Percentiles rank a stretch among this genome's conserved stretches.
phyloP scores from a whole-genome alignment of 2,113 vertebrate species.

The Sinocyclocheilus grahami region DNA sequence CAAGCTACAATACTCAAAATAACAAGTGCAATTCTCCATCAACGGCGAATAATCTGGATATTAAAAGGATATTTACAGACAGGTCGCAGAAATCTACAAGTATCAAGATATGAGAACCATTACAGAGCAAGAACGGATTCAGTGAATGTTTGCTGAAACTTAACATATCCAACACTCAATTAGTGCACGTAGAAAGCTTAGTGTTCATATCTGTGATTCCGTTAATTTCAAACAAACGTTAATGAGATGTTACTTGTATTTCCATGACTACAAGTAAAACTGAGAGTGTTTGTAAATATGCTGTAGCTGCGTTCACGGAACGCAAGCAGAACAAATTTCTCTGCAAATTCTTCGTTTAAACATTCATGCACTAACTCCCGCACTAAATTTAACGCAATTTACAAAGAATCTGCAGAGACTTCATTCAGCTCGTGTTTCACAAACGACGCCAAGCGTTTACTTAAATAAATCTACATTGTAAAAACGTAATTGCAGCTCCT shows the following conservation, averaged over 20 bases:
- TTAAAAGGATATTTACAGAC: background rate
- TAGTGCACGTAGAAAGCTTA: background rate
- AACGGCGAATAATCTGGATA: too few species aligned
- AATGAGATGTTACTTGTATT: slow-evolving; percentile 42
- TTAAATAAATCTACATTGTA: background rate
- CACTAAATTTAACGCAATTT: too few species aligned
- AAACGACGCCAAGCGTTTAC: background rate
- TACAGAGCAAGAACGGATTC: background rate
- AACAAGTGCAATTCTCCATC: slow-evolving; percentile 49
- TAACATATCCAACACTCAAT: background rate
- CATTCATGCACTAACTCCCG: background rate
- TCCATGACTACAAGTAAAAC: background rate
- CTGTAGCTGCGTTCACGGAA: slow-evolving; percentile 36
- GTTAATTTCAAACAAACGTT: background rate
- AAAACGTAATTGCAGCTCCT: background rate
- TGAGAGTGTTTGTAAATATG: slow-evolving; percentile 27
- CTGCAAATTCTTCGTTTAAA: too few species aligned
- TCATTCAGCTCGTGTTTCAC: background rate
- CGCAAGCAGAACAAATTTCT: background rate
- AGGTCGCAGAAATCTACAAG: background rate
- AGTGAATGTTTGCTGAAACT: background rate
- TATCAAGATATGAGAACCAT: background rate
- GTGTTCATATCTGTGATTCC: background rate
- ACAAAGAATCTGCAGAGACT: background rate
- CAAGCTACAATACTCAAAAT: slow-evolving; percentile 59